Percentiles rank a stretch among this genome's conserved stretches.
Evolutionary conservation across 2,113 vertebrate species (phyloP).

Genomic region (Peromyscus leucopus): DNA sequence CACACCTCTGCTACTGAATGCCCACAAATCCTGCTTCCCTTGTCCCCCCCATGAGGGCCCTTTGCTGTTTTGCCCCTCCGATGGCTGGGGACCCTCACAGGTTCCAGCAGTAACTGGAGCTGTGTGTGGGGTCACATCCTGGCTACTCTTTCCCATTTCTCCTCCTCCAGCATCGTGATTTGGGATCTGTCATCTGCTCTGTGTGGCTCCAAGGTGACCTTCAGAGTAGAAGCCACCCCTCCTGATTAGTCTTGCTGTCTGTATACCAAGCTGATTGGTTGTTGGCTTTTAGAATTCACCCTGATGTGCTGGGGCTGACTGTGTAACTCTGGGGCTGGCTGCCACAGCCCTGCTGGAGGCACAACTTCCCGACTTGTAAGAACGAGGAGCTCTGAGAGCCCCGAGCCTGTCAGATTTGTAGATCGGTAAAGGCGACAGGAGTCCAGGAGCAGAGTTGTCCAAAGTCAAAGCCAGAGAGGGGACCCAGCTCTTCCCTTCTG

Average conservation of each 20-base stretch:
- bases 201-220: not conserved
- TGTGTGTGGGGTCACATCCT: not conserved
- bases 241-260: not conserved
- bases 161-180: not conserved
- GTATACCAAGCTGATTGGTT: not conserved
- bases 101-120: not conserved
- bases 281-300: not conserved
- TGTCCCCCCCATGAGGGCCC: not conserved
- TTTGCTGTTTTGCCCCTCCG: not conserved
- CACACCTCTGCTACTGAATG: not conserved
- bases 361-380: not conserved
- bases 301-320: not conserved
- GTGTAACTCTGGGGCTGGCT: rapidly evolving
- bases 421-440: not conserved
- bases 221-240: not conserved
- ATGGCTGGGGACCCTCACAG: not conserved
- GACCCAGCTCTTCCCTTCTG: not conserved
- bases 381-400: not conserved
- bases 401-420: not conserved
- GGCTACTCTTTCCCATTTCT: not conserved
- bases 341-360: rapidly evolving
- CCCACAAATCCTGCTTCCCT: not conserved
- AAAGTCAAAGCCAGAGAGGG: not conserved
- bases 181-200: not conserved
- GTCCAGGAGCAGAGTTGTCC: not conserved